Evolutionary conservation across 2,888 invertebrate species (phyloP), one percentile per base, ranked within the genome.

Genomic region (Orthonychiurus folsomi): DNA sequence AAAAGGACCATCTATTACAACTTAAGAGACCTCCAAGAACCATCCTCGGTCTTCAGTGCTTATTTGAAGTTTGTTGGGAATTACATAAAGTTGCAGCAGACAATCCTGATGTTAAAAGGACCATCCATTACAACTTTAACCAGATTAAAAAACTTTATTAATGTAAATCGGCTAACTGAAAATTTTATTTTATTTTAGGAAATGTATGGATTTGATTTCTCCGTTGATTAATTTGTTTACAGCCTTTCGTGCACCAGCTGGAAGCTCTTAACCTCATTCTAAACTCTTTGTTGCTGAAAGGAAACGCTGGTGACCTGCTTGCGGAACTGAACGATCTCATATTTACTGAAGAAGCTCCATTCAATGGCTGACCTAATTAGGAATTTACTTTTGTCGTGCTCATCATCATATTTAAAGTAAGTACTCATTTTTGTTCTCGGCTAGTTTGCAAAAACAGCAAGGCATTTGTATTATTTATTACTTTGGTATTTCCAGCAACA

Each of bases 171-270:
- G n/a, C n/a, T n/a, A n/a, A n/a, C n/a, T n/a, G n/a, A n/a, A n/a
- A n/a, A n/a, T n/a, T n/a, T 3, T n/a, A 18, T 57, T 3, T 5
- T 21, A 24, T 50, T 47, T n/a, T n/a, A n/a, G n/a, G n/a, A n/a
- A n/a, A n/a, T n/a, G n/a, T n/a, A n/a, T n/a, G n/a, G n/a, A n/a
- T n/a, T n/a, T n/a, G n/a, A n/a, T n/a, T n/a, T n/a, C n/a, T n/a
- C n/a, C n/a, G n/a, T n/a, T n/a, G n/a, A n/a, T 50, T 56, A 59
- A 18, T 56, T 25, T 48, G 63, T 56, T 52, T 64, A 3, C 58
- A 73, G 72, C 71, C 72, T 0, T 69, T 65, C 28, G 21, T 47
- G 15, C 58, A 65, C 3, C 73, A 71, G 54, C 58, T 71, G 21
- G 57, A 56, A 56, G 59, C 62, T 3, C 37, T 73, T 58, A 60